phyloP scores from a whole-genome alignment of 2,113 vertebrate genomes.

The Antennarius striatus region DNA sequence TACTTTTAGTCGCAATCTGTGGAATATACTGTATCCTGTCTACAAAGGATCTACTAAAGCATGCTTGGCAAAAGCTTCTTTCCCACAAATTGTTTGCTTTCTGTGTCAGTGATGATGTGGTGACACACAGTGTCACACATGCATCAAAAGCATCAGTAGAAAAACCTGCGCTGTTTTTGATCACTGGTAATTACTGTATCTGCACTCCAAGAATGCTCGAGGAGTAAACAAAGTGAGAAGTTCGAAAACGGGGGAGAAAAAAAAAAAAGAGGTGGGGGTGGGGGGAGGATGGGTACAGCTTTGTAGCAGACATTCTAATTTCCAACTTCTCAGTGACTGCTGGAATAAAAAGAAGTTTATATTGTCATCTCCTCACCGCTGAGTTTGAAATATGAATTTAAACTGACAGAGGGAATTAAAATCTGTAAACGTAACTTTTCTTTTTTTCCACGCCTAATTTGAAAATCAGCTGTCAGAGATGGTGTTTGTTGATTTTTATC shows the following conservation, averaged over 20 bases:
- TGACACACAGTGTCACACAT: slow-evolving; percentile 46
- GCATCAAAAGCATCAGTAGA: slow-evolving; percentile 59
- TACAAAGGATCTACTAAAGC: slow-evolving; percentile 44
- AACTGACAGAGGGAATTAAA: slow-evolving; percentile 82
- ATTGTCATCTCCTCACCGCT: slow-evolving; percentile 68
- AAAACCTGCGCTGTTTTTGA: slow-evolving; percentile 63
- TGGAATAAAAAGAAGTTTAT: slow-evolving; percentile 72
- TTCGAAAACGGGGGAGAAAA: slow-evolving; percentile 49
- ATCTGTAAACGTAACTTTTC: slow-evolving; percentile 68
- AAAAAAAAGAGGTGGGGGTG: not conserved
- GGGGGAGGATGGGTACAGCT: not conserved
- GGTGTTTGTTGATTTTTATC: slow-evolving; percentile 83
- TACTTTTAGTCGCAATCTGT: slow-evolving; percentile 40
- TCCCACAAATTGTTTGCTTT: slow-evolving; percentile 52
- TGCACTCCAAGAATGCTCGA: slow-evolving; percentile 56
- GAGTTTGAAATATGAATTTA: slow-evolving; percentile 75
- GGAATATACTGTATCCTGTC: slow-evolving; percentile 20
- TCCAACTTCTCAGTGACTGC: slow-evolving; percentile 67
- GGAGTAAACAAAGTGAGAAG: slow-evolving; percentile 62
- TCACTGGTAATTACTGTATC: slow-evolving; percentile 70
- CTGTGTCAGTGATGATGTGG: slow-evolving; percentile 43
- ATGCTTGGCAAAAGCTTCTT: slow-evolving; percentile 35
- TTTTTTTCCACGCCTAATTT: slow-evolving; percentile 69
- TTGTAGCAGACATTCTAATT: slow-evolving; percentile 66
- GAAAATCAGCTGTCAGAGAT: slow-evolving; percentile 76